Evolutionary conservation across 1,140 invertebrate species (phyloP), one percentile per base, ranked within the genome.

Genomic region (Camponotus vicinus): DNA sequence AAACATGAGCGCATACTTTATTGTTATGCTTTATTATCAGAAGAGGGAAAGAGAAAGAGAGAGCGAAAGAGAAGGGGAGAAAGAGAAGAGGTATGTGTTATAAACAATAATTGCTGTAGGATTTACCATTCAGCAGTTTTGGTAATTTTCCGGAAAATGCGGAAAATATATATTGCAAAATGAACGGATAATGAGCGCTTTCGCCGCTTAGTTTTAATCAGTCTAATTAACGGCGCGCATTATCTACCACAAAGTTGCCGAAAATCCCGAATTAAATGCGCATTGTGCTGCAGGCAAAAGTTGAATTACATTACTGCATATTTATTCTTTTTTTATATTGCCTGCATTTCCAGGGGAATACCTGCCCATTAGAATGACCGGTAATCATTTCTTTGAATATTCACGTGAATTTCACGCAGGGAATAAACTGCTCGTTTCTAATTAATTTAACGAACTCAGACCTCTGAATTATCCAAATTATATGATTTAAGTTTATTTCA

Each of bases 151-250:
- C 57, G 34, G 21, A 49, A 40, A 59, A 45, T 70, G 32, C 57
- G 18, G 42, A 61, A 83, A 83, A 83, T 52, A 52, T 52, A 52
- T 18, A 18, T 73, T 40, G 40, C 40, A n/a, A 82, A 83, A 83
- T 42, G 27, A 73, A 70, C 67, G 42, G 27, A 75, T 83, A 83
- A 83, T 57, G 69, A 83, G 79, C 40, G 79, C 69, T 73, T 75
- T 73, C 69, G 69, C 34, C 79, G 79, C 69, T 83, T 83, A 83
- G 73, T 83, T 83, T 83, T 83, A 83, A 83, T 83, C 79, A 83
- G 69, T 59, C 67, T 40, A 83, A 75, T 83, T 83, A 83, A 83
- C 69, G 27, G 40, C 18, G 55, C 52, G 34, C 37, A 40, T 75
- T 83, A 61, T 83, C 55, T 37, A 40, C 79, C 21, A n/a, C 32